Conservation (phyloP, 2,113 vertebrate species). For the Boulengeromyrus knoepffleri region DNA sequence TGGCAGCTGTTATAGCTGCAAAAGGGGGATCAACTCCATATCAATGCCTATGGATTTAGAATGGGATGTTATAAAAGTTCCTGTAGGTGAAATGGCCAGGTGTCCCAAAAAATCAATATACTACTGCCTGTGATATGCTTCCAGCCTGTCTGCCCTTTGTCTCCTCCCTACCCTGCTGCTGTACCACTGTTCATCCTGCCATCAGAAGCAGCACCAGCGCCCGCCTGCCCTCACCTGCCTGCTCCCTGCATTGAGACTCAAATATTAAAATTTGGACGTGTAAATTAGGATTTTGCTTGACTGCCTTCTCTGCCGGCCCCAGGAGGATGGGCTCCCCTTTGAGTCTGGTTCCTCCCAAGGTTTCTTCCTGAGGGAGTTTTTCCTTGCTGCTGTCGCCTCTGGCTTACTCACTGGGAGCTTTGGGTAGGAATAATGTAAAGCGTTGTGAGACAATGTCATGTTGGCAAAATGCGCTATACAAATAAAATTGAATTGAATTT, state of each 20-base stretch:
- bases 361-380: not conserved
- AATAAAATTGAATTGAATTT: not conserved
- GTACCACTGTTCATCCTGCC: not conserved
- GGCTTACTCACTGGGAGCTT: not conserved
- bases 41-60: not conserved
- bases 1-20: not conserved
- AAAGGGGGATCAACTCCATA: not conserved
- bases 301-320: not conserved
- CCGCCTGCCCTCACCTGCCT: not conserved
- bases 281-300: not conserved
- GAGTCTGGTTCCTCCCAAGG: not conserved
- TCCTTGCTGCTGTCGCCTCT: not conserved
- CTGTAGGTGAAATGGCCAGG: not conserved
- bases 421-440: not conserved
- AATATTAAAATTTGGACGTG: not conserved
- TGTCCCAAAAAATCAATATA: not conserved
- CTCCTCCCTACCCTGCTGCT: not conserved
- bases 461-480: too few relatives aligned
- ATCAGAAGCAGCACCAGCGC: not conserved
- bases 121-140: not conserved
- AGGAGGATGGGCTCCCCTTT: not conserved
- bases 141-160: not conserved
- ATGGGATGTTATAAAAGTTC: not conserved
- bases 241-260: not conserved
- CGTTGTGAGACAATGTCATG: too few relatives aligned